A percentile compares a stretch with the other conserved stretches of the same genome.
Conservation (phyloP, 2,888 invertebrate species). For the Abscondita cerata region DNA sequence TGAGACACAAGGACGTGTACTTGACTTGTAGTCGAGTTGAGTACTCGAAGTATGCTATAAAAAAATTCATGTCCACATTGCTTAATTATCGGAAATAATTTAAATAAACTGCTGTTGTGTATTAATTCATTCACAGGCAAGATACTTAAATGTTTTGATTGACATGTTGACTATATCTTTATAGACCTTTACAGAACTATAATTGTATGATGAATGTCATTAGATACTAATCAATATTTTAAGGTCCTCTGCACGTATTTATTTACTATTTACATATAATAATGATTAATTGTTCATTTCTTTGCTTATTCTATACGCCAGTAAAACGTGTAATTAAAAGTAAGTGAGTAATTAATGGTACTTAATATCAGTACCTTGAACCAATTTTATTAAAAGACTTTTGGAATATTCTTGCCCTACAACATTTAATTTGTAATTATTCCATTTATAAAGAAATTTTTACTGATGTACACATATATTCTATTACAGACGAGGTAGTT, state of each 20-base stretch:
- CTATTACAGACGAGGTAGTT: not conserved
- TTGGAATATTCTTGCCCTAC: not conserved
- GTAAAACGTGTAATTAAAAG: not conserved
- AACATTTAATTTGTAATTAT: not conserved
- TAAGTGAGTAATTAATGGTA: not conserved
- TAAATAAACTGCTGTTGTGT: too few relatives aligned
- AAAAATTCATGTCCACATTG: too few relatives aligned
- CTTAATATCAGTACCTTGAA: conserved; percentile 1
- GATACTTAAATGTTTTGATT: conserved; percentile 5
- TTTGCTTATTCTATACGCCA: not conserved
- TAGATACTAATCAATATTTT: conserved; percentile 6
- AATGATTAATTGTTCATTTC: not conserved
- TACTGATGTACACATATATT: not conserved
- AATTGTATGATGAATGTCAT: not conserved
- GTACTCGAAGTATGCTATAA: not conserved
- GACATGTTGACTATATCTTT: not conserved
- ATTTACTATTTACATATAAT: not conserved
- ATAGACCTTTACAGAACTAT: not conserved
- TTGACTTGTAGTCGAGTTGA: conserved; percentile 35
- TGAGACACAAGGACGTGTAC: conserved; percentile 42
- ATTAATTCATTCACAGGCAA: too few relatives aligned
- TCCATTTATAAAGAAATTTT: not conserved
- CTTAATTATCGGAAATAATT: too few relatives aligned
- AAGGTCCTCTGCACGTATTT: not conserved
- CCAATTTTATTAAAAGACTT: not conserved